Percentiles rank a stretch among this genome's conserved stretches.
Conservation (phyloP, 1,140 invertebrate genomes). For the Venturia canescens region DNA sequence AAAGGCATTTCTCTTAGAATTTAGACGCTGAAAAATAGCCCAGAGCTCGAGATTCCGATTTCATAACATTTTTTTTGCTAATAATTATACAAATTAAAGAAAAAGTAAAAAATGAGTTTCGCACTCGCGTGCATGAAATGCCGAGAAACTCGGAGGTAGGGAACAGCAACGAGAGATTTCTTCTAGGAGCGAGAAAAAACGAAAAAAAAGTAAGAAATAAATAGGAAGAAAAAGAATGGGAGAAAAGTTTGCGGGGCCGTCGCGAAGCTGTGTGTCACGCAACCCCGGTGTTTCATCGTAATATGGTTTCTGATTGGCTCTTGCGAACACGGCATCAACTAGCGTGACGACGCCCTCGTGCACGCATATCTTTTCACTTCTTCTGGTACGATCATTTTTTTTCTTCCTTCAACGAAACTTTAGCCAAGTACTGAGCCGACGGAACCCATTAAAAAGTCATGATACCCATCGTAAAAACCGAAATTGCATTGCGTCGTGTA, state of each 20-base stretch:
- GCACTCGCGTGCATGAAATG: not conserved
- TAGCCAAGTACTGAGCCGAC: not conserved
- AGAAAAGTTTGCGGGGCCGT: conserved; percentile 12
- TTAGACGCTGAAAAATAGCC: too few species aligned
- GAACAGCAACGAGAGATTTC: not conserved
- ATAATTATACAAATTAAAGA: not conserved
- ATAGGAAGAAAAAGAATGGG: conserved; percentile 7
- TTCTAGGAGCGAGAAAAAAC: not conserved
- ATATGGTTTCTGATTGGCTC: conserved; percentile 60
- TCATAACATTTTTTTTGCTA: too few species aligned
- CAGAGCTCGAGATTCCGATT: too few species aligned
- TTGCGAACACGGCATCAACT: conserved; percentile 46
- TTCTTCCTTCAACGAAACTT: conserved; percentile 21
- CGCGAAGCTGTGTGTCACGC: conserved; percentile 59
- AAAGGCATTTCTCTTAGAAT: too few species aligned
- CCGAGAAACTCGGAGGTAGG: not conserved
- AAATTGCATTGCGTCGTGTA: conserved; percentile 63
- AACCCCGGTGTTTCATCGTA: conserved; percentile 52
- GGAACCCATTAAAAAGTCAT: not conserved
- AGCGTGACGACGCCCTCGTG: conserved; percentile 60
- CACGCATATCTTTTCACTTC: conserved; percentile 55
- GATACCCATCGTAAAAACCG: not conserved
- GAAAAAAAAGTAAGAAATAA: conserved; percentile 1
- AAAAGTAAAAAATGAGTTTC: not conserved
- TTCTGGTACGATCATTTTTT: not conserved